Percentiles rank a stretch among this genome's conserved stretches.
These are phyloP conservation scores for Tringa solitaria DNA, from an alignment of 2,113 vertebrate species.

Conservation along the genomic window DNA sequence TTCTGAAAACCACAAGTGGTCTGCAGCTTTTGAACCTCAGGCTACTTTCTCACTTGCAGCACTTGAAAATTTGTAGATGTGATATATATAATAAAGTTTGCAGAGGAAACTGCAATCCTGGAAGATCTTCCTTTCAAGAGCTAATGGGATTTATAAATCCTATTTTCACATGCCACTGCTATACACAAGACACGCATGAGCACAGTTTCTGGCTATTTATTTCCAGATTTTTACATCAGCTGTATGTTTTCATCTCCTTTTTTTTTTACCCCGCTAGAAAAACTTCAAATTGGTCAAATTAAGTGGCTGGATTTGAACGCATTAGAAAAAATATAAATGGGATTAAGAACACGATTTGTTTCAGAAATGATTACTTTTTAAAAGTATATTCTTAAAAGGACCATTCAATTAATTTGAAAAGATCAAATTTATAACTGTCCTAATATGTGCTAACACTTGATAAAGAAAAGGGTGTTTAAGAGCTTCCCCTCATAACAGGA, in stretches of 20 bases:
- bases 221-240: background rate
- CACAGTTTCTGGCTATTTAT: background rate
- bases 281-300: background rate
- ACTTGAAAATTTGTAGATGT: background rate
- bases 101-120: background rate
- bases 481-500: background rate
- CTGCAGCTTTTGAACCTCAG: background rate
- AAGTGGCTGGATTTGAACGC: background rate
- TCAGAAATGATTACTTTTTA: background rate
- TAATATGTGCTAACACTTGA: background rate
- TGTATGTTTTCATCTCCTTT: background rate
- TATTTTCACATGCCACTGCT: background rate
- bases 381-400: background rate
- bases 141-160: background rate
- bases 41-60: background rate
- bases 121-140: background rate
- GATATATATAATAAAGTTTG: background rate
- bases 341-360: background rate
- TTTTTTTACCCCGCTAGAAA: background rate
- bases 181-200: background rate
- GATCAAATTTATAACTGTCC: background rate
- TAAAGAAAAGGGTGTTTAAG: background rate
- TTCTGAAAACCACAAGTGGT: background rate
- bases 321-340: background rate
- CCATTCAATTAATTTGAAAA: background rate